Conservation (phyloP, 1,140 invertebrate genomes). For the Drosophila suzukii region DNA sequence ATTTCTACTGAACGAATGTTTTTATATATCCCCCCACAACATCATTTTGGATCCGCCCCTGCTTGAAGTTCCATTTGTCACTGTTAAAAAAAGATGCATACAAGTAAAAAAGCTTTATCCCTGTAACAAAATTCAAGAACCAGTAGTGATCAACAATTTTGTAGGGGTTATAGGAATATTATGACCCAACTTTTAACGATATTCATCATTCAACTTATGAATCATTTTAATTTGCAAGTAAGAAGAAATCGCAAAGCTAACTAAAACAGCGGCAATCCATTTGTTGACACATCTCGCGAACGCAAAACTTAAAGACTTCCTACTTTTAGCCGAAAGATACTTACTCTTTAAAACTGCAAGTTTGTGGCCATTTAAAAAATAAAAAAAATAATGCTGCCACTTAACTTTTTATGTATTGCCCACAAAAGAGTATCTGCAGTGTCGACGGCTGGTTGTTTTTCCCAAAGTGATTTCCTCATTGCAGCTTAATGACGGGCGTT, state of each 20-base stretch:
- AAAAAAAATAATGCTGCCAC: background rate
- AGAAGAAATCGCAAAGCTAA: background rate
- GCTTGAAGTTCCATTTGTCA: too few relatives aligned
- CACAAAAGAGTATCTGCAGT: constrained; percentile 14
- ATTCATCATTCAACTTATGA: too few relatives aligned
- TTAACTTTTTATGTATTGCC: constrained; percentile 7
- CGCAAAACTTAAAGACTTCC: background rate
- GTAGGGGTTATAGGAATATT: too few relatives aligned
- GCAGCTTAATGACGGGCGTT: constrained; percentile 39
- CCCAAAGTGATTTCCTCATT: constrained; percentile 4
- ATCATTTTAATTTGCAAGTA: background rate
- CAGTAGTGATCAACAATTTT: too few relatives aligned
- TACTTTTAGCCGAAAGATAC: background rate
- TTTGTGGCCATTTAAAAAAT: background rate
- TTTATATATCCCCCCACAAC: too few relatives aligned
- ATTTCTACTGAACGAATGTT: too few relatives aligned
- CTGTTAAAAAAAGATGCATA: too few relatives aligned
- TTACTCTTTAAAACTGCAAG: background rate
- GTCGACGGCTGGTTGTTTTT: constrained; percentile 9
- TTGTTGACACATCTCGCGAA: too few relatives aligned
- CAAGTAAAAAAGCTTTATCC: too few relatives aligned
- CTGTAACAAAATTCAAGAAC: too few relatives aligned
- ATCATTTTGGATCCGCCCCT: too few relatives aligned
- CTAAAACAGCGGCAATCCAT: background rate
- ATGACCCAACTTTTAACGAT: too few relatives aligned